Conservation (phyloP, 2,888 invertebrate species). For the Brassicogethes aeneus region DNA sequence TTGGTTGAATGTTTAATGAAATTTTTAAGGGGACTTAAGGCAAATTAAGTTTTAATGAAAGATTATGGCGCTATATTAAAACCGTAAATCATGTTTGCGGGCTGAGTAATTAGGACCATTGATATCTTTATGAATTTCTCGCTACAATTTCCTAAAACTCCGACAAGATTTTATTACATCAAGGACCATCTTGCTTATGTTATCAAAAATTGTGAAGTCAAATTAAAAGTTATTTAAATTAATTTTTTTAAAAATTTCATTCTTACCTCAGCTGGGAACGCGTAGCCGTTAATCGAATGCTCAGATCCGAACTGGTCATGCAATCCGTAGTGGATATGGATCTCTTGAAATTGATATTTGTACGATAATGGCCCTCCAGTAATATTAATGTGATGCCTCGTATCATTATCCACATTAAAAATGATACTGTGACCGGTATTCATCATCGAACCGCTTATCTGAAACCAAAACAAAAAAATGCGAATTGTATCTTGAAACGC, state of each 20-base stretch:
- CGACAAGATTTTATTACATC: too few relatives aligned
- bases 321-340: slow-evolving; percentile 89
- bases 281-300: slow-evolving; percentile 91
- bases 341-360: slow-evolving; percentile 90
- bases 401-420: slow-evolving; percentile 81
- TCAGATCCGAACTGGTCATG: slow-evolving; percentile 92
- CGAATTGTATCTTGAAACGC: too few relatives aligned
- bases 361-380: slow-evolving; percentile 94
- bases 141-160: too few relatives aligned
- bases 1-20: slow-evolving; percentile 2
- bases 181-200: too few relatives aligned
- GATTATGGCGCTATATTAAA: slow-evolving; percentile 27
- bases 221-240: too few relatives aligned
- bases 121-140: slow-evolving; percentile 36
- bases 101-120: slow-evolving; percentile 32
- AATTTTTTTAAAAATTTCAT: too few relatives aligned
- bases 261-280: slow-evolving; percentile 94
- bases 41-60: slow-evolving; percentile 12
- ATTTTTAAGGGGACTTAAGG: slow-evolving; percentile 16
- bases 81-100: slow-evolving; percentile 28
- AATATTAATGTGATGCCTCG: slow-evolving; percentile 80
- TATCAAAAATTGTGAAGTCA: too few relatives aligned
- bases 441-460: slow-evolving; percentile 83
- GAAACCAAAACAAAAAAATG: too few relatives aligned
- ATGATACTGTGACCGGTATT: slow-evolving; percentile 95